A percentile compares a stretch with the other conserved stretches of the same genome.
Conservation (phyloP, 2,113 vertebrate species). For the Rhadina sibilatrix region DNA sequence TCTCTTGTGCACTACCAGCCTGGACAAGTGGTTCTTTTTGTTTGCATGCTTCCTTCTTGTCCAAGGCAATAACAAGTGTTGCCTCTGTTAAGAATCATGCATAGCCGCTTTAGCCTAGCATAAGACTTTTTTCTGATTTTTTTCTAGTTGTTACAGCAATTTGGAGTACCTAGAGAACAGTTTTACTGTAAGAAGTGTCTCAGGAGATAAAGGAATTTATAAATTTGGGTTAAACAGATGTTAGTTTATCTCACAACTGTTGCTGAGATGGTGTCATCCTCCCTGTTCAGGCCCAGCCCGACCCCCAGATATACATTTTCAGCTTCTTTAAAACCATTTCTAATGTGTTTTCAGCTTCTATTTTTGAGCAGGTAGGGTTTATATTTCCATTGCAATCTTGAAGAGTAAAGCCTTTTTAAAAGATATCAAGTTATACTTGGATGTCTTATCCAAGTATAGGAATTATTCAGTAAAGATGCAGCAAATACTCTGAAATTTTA, state of each 20-base stretch:
- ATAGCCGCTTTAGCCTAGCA: neutral
- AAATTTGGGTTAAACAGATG: neutral
- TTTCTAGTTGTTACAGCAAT: neutral
- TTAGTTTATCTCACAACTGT: neutral
- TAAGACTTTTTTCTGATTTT: neutral
- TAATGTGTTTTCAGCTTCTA: neutral
- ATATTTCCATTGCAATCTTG: neutral
- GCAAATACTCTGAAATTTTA: neutral
- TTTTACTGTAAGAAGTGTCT: neutral
- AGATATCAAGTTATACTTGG: neutral
- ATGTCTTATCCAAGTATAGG: neutral
- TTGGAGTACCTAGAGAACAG: neutral
- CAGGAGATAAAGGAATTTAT: neutral
- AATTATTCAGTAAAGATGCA: neutral
- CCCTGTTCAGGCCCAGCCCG: fast-evolving
- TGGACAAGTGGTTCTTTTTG: neutral
- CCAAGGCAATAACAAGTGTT: neutral
- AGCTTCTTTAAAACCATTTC: neutral
- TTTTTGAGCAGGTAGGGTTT: neutral
- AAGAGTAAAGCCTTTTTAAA: neutral
- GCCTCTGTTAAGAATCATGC: neutral
- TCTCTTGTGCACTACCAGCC: neutral
- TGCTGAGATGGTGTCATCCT: neutral
- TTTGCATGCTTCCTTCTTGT: neutral
- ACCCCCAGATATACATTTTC: neutral